phyloP scores from a whole-genome alignment of 2,888 invertebrate species.

The Coelopa pilipes region DNA sequence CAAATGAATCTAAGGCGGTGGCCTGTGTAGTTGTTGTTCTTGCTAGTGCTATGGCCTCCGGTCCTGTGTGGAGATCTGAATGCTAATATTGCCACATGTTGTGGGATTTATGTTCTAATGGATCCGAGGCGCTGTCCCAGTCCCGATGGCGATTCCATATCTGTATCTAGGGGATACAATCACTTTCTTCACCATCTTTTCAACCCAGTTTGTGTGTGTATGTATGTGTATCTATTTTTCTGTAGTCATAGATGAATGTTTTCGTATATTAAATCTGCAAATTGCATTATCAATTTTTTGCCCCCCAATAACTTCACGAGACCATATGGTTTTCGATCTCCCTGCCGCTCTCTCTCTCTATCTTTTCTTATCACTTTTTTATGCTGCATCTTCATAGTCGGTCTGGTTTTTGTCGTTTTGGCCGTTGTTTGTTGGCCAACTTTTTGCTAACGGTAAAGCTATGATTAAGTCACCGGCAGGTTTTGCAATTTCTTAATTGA shows the following conservation, averaged over 20 bases:
- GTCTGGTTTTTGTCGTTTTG: background rate
- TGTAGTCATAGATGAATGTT: too few relatives aligned
- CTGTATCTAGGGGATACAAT: too few relatives aligned
- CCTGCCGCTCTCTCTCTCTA: background rate
- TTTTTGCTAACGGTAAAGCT: background rate
- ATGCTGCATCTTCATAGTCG: background rate
- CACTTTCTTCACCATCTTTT: too few relatives aligned
- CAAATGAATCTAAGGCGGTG: background rate
- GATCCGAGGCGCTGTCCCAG: too few relatives aligned
- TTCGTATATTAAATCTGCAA: background rate
- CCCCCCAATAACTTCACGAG: background rate
- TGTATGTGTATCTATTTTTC: too few relatives aligned
- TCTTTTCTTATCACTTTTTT: background rate
- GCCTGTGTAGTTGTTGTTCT: background rate
- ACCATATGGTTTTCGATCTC: background rate
- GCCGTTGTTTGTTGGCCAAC: too few relatives aligned
- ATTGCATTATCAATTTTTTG: constrained; percentile 1
- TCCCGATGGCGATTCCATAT: too few relatives aligned
- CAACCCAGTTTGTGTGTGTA: too few relatives aligned
- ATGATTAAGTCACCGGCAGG: background rate
- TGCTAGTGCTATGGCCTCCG: background rate
- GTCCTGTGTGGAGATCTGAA: background rate
- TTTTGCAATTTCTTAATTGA: background rate
- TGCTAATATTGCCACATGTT: background rate
- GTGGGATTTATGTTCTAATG: background rate